Evolutionary conservation across 2,888 invertebrate genomes (phyloP), one percentile per base, ranked within the genome.

Genomic region (Homarus gammarus): DNA sequence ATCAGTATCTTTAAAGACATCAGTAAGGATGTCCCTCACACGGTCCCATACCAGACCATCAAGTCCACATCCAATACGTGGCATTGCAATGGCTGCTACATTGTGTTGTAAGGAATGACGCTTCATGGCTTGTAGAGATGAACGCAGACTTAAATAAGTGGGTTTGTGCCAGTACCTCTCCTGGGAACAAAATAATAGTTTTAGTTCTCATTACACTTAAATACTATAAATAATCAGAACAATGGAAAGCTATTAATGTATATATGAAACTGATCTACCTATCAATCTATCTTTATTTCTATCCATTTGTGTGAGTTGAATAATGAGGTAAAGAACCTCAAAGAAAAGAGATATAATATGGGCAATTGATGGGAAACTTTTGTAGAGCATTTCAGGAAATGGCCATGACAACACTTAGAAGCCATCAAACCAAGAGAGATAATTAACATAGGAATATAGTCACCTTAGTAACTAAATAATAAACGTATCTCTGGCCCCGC

Each of bases 61-160:
- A 64, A 96, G 94, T 51, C 96, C 96, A 93, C 96, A 96, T 1
- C 96, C 96, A 91, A 96, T 95, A 88, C 94, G 93, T 0, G 96
- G 96, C 93, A 96, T 95, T 1, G 96, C 95, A 86, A 96, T 92
- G 75, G 95, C 94, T 44, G 93, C 93, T 0, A 96, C 95, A 12
- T 94, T 93, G 91, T 95, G 93, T 85, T 94, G 92, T 44, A 94
- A 92, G 91, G 95, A 94, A 91, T 95, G 95, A 5, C 93, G 90
- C 90, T 93, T 94, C 94, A 95, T 93, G 77, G 93, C 93, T 36
- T 90, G n/a, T 75, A 94, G 92, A 87, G 94, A 93, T 1, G 91
- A 78, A 73, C 92, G 91, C 72, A 94, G 92, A 40, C 93, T 92
- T 72, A 89, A 49, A 81, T 91, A 92, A 90, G 93, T 92, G 15